Percentiles rank a stretch among this genome's conserved stretches.
These are phyloP conservation scores for Gallinago media DNA, from an alignment of 2,113 vertebrate genomes.

Conservation along the genomic window DNA sequence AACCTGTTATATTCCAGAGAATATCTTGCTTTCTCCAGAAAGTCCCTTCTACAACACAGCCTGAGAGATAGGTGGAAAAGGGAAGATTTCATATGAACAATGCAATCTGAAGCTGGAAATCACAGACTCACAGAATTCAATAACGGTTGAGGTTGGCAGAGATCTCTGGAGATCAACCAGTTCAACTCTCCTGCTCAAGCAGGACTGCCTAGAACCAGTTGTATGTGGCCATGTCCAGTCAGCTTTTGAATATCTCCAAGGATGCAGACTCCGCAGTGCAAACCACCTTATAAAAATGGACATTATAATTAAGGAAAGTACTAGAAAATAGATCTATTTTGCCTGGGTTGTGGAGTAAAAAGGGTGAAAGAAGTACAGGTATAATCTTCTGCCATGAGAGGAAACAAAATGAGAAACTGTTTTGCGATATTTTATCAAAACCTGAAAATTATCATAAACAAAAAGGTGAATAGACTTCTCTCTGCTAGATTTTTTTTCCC, in stretches of 20 bases:
- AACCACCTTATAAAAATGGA: not conserved
- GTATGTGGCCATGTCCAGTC: fast-evolving
- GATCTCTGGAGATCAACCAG: not conserved
- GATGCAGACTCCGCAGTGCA: not conserved
- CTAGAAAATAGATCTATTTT: not conserved
- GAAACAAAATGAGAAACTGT: not conserved
- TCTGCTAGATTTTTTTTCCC: not conserved
- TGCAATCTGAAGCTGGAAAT: not conserved
- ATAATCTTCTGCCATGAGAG: not conserved
- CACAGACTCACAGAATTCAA: not conserved
- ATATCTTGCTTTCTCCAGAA: not conserved
- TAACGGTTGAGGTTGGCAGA: not conserved
- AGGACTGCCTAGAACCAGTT: not conserved
- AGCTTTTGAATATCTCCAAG: not conserved
- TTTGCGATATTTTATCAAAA: not conserved
- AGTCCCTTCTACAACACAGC: not conserved
- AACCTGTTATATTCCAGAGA: too few relatives aligned
- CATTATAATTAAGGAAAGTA: not conserved
- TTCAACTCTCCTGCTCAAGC: not conserved
- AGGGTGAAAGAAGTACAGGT: not conserved
- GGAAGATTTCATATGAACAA: not conserved
- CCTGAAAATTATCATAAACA: not conserved
- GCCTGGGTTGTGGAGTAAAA: not conserved
- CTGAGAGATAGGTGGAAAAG: not conserved
- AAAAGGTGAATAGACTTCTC: not conserved